Percentiles rank a stretch among this genome's conserved stretches.
Evolutionary conservation across 2,797 vertebrate genomes (phyloP).

Genomic region (Sebastes ruberrimus): DNA sequence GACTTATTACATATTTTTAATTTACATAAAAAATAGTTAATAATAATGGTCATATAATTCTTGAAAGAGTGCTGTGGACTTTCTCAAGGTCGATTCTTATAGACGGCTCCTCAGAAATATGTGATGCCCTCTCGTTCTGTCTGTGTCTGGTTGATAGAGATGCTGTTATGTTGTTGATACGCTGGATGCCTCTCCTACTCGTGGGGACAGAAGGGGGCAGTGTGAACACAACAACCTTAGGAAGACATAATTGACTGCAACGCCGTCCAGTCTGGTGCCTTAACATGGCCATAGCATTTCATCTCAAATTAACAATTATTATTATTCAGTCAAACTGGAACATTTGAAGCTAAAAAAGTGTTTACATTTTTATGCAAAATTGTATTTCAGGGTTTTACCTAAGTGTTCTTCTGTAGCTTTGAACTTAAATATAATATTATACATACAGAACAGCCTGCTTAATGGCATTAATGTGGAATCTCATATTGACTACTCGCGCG

Average conservation of each 20-base stretch:
- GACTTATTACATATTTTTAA: neutral
- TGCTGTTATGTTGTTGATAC: conserved; percentile 53
- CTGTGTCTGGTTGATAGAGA: conserved; percentile 54
- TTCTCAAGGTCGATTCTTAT: neutral
- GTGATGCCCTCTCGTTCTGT: conserved; percentile 18
- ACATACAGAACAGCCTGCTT: conserved; percentile 1
- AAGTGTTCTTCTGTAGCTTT: neutral
- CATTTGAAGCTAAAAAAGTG: neutral
- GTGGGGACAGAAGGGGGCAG: conserved; percentile 77
- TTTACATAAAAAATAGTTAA: neutral
- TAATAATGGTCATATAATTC: neutral
- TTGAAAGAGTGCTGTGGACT: neutral
- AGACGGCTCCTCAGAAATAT: neutral
- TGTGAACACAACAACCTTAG: conserved; percentile 69
- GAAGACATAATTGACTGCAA: conserved; percentile 39
- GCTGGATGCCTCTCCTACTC: conserved; percentile 29
- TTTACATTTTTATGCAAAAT: no score
- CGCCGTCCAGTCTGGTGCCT: neutral
- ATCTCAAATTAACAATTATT: neutral
- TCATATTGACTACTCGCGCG: conserved; percentile 17
- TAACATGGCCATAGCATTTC: neutral
- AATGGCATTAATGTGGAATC: neutral
- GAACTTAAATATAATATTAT: neutral
- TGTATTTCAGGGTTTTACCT: no score
- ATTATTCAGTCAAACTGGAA: neutral